These are phyloP conservation scores for Tachyglossus aculeatus DNA, from an alignment of 2,797 vertebrate species.

Conservation along the genomic window DNA sequence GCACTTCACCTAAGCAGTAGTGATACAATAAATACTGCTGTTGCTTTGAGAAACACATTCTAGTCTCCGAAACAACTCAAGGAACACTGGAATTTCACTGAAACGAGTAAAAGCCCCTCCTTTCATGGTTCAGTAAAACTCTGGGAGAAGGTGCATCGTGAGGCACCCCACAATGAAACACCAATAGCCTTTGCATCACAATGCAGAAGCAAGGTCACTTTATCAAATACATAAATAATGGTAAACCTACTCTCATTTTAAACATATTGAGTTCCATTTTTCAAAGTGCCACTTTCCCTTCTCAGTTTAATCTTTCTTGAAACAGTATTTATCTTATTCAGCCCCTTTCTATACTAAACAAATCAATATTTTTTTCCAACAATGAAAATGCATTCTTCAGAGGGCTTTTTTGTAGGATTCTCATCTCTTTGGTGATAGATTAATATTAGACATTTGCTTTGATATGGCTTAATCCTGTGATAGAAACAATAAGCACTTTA, in stretches of 20 bases:
- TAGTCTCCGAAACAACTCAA: too few relatives aligned
- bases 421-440: neutral
- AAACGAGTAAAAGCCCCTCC: too few relatives aligned
- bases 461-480: conserved; percentile 7
- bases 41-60: too few relatives aligned
- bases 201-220: too few relatives aligned
- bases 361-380: neutral
- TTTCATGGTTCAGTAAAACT: too few relatives aligned
- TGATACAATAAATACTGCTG: too few relatives aligned
- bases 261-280: neutral
- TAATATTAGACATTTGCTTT: conserved; percentile 20
- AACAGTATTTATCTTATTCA: neutral
- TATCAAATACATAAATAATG: too few relatives aligned
- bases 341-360: neutral
- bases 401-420: neutral
- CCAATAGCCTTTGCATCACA: neutral
- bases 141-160: neutral
- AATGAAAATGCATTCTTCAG: neutral
- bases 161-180: neutral
- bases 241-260: neutral
- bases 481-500: conserved; percentile 19
- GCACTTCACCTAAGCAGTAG: too few relatives aligned
- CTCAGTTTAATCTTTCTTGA: neutral
- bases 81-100: too few relatives aligned
- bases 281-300: neutral